Percentiles rank a stretch among this genome's conserved stretches.
Conservation (phyloP, 1,140 invertebrate species). For the Aphidius ervi region DNA sequence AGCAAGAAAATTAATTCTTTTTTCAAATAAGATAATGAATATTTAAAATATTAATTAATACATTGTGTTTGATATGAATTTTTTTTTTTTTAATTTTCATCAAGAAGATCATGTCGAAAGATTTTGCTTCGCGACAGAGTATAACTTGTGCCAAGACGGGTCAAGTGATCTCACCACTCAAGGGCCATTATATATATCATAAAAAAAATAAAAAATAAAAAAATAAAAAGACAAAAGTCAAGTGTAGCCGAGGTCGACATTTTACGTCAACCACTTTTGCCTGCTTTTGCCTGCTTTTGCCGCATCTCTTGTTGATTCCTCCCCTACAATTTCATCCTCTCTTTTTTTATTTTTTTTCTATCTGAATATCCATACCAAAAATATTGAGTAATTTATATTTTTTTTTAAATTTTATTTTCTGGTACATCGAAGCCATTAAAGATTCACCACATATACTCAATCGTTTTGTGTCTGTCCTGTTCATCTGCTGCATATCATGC, state of each 20-base stretch:
- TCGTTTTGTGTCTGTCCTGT: no score
- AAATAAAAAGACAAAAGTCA: no score
- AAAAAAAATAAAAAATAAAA: constrained; percentile 1
- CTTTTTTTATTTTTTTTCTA: background rate
- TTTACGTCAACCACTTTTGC: constrained; percentile 2
- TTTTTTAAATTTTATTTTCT: background rate
- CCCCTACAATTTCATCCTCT: background rate
- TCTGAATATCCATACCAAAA: background rate
- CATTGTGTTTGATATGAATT: background rate
- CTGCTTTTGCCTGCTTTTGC: background rate
- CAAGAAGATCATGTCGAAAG: no score
- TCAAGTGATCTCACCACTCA: constrained; percentile 36
- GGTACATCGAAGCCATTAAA: constrained; percentile 13
- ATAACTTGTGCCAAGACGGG: constrained; percentile 25
- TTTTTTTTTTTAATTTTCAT: background rate
- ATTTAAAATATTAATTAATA: background rate
- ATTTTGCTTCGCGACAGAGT: no score
- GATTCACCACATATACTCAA: constrained; percentile 9
- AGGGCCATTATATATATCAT: constrained; percentile 21
- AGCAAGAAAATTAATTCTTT: no score
- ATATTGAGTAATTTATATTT: constrained; percentile 2
- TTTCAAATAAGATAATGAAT: no score
- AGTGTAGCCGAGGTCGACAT: background rate
- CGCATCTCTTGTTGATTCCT: background rate
- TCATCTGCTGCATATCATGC: constrained; percentile 1